Evolutionary conservation across 2,797 vertebrate species (phyloP), one percentile per base, ranked within the genome.

Genomic region (Nannoperca australis): DNA sequence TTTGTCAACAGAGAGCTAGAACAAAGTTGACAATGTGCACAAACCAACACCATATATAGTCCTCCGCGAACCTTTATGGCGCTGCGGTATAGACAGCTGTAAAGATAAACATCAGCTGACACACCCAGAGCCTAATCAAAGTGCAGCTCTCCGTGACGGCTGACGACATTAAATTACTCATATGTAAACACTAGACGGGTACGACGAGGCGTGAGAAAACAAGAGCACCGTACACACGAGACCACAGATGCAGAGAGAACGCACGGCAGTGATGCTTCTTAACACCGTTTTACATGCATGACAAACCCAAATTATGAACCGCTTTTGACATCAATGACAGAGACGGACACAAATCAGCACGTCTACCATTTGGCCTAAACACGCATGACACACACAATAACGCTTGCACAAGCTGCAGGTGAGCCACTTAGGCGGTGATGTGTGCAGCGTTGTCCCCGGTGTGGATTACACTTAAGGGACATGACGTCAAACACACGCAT

Each of bases 401-500:
- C 7, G 20, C 38, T 69, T 36, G 77, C 55, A 61, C 24, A 74
- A 73, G 55, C 77, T 70, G 81, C 14, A 18, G 45, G 66, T 67
- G 76, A 83, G 70, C 50, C 73, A 73, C 70, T 86, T 63, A 77
- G 50, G 34, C 51, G 68, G 74, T 78, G 79, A 86, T 81, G 82
- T 79, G 78, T 76, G 76, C 73, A 81, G 73, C 55, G 70, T 63
- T 38, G 27, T 70, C 74, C 10, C 73, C 34, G 20, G 65, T 82
- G 83, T 86, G 85, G 82, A 82, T 91, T 85, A 88, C 86, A 89
- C 82, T 85, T 74, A 44, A 73, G 67, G 66, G 82, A 62, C 58
- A 87, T 94, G 94, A 95, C 89, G 90, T 94, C 93, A 94, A 92
- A 89, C 69, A 69, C 30, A 78, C 15, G 38, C 69, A 78, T 18